Percentiles rank a stretch among this genome's conserved stretches.
Evolutionary conservation across 2,888 invertebrate species (phyloP).

Genomic region (Eristalis pertinax): DNA sequence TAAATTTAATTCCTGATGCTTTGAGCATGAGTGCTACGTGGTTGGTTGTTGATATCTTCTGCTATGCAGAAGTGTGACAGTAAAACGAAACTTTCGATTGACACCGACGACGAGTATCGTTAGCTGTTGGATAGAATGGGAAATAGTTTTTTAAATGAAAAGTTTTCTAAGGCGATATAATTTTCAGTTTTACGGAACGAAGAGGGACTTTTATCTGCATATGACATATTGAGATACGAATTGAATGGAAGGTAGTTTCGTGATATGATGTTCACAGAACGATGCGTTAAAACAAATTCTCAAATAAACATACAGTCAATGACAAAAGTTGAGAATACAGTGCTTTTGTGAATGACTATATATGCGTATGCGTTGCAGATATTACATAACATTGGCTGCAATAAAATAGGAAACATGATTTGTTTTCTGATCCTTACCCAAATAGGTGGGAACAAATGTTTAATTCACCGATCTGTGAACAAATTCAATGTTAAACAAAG

Average conservation of each 20-base stretch:
- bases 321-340: too few species aligned
- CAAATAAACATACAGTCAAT: too few species aligned
- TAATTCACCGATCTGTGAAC: too few species aligned
- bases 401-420: too few species aligned
- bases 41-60: not conserved
- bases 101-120: not conserved
- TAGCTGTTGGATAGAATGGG: not conserved
- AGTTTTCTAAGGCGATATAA: not conserved
- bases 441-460: too few species aligned
- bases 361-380: too few species aligned
- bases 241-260: not conserved
- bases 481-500: too few species aligned
- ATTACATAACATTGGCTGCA: too few species aligned
- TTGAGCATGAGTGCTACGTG: slow-evolving; percentile 20
- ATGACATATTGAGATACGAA: not conserved
- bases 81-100: not conserved
- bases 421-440: too few species aligned
- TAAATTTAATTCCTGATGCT: slow-evolving; percentile 7
- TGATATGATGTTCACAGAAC: too few species aligned
- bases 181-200: not conserved
- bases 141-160: not conserved
- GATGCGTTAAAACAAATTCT: too few species aligned
- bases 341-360: too few species aligned
- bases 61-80: not conserved
- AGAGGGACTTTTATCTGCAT: not conserved